Conservation (phyloP, 2,797 vertebrate genomes). For the Microctenopoma steveboyesi region DNA sequence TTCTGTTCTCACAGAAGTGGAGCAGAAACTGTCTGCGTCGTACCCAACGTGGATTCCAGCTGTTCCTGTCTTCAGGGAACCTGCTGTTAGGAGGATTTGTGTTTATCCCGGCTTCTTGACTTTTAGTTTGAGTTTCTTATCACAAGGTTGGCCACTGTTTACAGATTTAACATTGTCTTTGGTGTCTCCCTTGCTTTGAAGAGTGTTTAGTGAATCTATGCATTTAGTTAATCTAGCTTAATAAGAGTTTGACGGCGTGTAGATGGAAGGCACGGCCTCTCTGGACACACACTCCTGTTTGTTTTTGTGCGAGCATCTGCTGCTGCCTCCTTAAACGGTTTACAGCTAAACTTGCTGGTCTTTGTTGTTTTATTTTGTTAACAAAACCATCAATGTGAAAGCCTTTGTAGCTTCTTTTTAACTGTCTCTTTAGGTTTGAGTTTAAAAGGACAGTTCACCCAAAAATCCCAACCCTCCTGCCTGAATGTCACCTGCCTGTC, state of each 20-base stretch:
- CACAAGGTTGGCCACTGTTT: slow-evolving; percentile 40
- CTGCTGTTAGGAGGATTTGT: neutral
- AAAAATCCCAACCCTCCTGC: neutral
- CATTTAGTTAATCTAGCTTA: slow-evolving; percentile 12
- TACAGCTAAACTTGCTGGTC: slow-evolving; percentile 39
- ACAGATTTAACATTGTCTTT: slow-evolving; percentile 30
- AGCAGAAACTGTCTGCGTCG: neutral
- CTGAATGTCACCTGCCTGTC: neutral
- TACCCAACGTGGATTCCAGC: no score
- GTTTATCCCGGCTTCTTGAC: neutral
- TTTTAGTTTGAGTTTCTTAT: slow-evolving; percentile 7
- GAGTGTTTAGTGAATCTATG: slow-evolving; percentile 9
- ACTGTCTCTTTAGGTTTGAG: neutral
- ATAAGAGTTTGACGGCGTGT: neutral
- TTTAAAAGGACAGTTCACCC: slow-evolving; percentile 25
- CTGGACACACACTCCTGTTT: neutral
- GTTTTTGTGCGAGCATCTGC: slow-evolving; percentile 5
- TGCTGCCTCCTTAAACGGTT: slow-evolving; percentile 20
- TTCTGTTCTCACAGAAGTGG: neutral
- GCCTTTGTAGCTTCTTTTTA: neutral
- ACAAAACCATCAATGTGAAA: slow-evolving; percentile 55
- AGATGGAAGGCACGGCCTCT: neutral
- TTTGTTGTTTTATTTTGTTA: slow-evolving; percentile 11
- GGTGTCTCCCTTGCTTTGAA: neutral
- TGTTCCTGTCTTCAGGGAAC: slow-evolving; percentile 8